These are phyloP conservation scores for Scytalopus superciliaris DNA, from an alignment of 2,113 vertebrate species.

Conservation along the genomic window DNA sequence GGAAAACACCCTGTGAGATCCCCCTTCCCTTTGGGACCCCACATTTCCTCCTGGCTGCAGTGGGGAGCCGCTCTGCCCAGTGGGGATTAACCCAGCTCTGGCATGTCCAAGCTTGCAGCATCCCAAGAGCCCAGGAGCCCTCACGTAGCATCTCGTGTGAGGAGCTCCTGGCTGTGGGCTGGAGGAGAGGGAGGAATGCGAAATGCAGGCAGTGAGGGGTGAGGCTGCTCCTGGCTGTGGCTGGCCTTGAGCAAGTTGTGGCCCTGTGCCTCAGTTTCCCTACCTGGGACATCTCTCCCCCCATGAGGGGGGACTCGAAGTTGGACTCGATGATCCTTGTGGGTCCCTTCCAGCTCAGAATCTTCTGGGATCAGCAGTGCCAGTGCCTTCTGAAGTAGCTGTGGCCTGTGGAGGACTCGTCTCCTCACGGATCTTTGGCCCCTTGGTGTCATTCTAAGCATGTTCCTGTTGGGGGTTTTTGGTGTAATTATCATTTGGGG, in stretches of 20 bases:
- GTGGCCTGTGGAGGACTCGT: rapidly evolving
- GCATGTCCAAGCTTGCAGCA: neutral
- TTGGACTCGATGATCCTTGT: neutral
- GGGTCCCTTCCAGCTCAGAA: neutral
- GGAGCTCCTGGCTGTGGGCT: neutral
- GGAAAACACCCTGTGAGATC: no score
- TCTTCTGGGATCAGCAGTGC: neutral
- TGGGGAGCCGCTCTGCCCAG: neutral
- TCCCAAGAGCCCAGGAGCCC: neutral
- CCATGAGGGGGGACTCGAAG: no score
- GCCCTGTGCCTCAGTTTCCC: neutral
- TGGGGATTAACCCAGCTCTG: neutral
- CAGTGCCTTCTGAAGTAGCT: neutral
- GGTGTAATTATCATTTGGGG: neutral
- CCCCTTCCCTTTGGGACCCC: neutral
- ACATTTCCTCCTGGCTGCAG: neutral
- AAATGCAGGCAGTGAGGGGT: neutral
- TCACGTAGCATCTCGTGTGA: neutral
- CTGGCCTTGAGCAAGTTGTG: neutral
- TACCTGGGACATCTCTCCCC: neutral
- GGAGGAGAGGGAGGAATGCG: neutral
- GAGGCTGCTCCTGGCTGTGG: neutral
- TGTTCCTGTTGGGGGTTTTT: neutral
- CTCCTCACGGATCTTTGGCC: neutral
- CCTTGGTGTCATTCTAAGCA: rapidly evolving